Conservation (phyloP, 2,888 invertebrate species). For the Agonopterix heracliana region DNA sequence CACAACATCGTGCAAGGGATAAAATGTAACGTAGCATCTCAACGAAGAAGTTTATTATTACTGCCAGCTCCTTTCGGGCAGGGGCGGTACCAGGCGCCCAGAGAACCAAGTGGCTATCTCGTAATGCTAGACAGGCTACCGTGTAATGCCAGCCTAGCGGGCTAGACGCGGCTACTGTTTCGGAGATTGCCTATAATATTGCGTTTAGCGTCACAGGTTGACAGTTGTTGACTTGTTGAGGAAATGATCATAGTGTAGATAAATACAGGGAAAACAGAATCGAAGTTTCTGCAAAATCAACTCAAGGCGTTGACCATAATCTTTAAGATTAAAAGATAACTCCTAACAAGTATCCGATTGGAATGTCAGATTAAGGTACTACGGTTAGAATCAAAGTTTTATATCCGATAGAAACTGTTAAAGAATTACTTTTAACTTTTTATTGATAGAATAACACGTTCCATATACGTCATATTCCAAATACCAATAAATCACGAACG, state of each 20-base stretch:
- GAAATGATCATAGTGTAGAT: no score
- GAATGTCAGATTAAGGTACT: no score
- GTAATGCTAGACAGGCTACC: slow-evolving; percentile 23
- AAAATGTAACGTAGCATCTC: background rate
- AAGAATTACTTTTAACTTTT: slow-evolving; percentile 5
- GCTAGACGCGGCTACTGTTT: slow-evolving; percentile 8
- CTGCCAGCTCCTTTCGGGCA: slow-evolving; percentile 22
- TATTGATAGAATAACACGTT: slow-evolving; percentile 15
- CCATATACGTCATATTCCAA: slow-evolving; percentile 52
- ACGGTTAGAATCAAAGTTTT: no score
- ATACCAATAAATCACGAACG: slow-evolving; percentile 50
- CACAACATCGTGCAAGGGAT: no score
- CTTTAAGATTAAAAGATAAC: no score
- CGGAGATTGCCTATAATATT: slow-evolving; percentile 14
- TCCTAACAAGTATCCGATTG: no score
- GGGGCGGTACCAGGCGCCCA: slow-evolving; percentile 38
- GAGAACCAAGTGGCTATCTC: slow-evolving; percentile 18
- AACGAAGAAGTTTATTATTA: slow-evolving; percentile 19
- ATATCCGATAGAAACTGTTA: background rate
- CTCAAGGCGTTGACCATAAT: no score
- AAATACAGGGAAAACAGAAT: no score
- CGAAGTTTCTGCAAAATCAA: no score
- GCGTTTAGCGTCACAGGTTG: slow-evolving; percentile 8
- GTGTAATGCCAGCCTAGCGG: slow-evolving; percentile 19
- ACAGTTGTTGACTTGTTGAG: background rate